These are phyloP conservation scores for Aethes cnicana DNA, from an alignment of 2,888 invertebrate species.

Conservation along the genomic window DNA sequence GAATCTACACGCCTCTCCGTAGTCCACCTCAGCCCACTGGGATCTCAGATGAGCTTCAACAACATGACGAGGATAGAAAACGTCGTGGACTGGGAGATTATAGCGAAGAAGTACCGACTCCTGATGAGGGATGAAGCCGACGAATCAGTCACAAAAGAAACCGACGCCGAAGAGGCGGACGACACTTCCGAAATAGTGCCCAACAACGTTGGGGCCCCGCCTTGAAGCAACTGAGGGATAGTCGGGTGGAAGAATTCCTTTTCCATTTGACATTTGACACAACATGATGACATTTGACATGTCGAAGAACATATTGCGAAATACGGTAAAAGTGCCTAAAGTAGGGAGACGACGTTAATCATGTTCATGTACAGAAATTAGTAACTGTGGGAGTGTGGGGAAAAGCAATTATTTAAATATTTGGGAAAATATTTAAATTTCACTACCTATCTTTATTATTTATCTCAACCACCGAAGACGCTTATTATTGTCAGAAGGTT, in stretches of 20 bases:
- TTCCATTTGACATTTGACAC: no score
- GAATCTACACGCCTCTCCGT: constrained; percentile 91
- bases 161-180: constrained; percentile 68
- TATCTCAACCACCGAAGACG: no score
- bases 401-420: no score
- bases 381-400: no score
- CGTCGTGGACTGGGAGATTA: constrained; percentile 95
- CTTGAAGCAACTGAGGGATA: constrained; percentile 52
- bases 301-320: no score
- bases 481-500: no score
- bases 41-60: constrained; percentile 92
- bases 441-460: no score
- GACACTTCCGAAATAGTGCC: constrained; percentile 67
- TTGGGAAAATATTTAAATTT: no score
- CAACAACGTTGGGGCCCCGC: constrained; percentile 68
- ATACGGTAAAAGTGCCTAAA: no score
- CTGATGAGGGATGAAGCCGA: constrained; percentile 80
- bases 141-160: constrained; percentile 60
- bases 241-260: background rate
- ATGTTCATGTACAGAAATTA: no score
- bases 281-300: no score
- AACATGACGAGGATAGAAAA: constrained; percentile 91
- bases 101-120: constrained; percentile 93
- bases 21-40: constrained; percentile 91
- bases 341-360: no score